Base-by-base conservation (phyloP, 2,113 vertebrate species). In the Poeciliopsis retropinna region DNA sequence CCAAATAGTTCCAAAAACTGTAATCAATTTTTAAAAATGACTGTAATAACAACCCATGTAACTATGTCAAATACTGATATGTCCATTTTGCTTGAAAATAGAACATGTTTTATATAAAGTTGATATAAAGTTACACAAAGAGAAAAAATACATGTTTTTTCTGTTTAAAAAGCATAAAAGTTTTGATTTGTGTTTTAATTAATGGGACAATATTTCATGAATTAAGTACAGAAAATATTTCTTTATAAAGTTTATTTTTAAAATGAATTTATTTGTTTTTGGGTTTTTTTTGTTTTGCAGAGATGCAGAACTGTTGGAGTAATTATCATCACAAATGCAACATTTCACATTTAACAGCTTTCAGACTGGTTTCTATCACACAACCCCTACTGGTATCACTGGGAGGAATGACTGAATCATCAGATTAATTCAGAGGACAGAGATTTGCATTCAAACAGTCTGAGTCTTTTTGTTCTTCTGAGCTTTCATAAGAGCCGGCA, bases 391-490 rank as follows among this genome's bases (percentile, higher is more conserved):
- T 5, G 51, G 51, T 69, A 63, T 60, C 31, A 57, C 60, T 12
- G 39, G n/a, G 65, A 25, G 51, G 22, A 57, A 47, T 4, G 39
- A 41, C 15, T 28, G 25, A 64, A 75, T 70, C 67, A 4, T 71
- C 67, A 68, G 78, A 91, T 89, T 81, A 83, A 80, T 81, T 54
- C 4, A 0, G 51, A 57, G 22, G 19, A 27, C n/a, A 1, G 25
- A 80, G 72, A 85, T 91, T 90, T 86, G 31, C 85, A 87, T 89
- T 85, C 64, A 86, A 83, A 88, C 72, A 69, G 71, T 64, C 51
- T n/a, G 51, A 57, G 67, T n/a, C 81, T 73, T 32, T 51, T 77
- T 73, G 85, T 65, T 67, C 72, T 73, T 3, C 1, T 51, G 68
- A 76, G 73, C 72, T 14, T 70, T 78, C 62, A 37, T 80, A 25